Evolutionary conservation across 2,797 vertebrate genomes (phyloP).

Genomic region (Alectoris magna): DNA sequence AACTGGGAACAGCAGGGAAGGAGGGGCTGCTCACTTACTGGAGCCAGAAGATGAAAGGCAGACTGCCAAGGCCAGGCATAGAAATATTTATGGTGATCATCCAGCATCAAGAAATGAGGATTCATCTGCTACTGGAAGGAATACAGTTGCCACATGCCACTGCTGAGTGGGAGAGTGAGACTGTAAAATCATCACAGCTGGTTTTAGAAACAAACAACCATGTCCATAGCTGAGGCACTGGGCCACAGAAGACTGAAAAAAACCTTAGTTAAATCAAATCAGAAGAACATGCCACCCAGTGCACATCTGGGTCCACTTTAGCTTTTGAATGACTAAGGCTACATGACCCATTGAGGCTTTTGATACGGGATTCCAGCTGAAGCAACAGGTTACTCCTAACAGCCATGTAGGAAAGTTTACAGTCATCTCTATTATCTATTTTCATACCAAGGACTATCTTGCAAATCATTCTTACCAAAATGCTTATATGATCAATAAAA

Average conservation of each 20-base stretch:
- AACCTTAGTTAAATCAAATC: not conserved
- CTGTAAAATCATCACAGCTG: not conserved
- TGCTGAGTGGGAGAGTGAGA: not conserved
- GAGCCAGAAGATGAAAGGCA: constrained; percentile 37
- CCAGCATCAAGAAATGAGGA: constrained; percentile 28
- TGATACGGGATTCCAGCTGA: not conserved
- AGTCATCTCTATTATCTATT: not conserved
- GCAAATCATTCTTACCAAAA: not conserved
- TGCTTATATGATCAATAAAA: not conserved
- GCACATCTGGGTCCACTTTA: not conserved
- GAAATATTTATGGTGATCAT: constrained; percentile 50
- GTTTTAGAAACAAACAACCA: not conserved
- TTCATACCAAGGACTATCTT: not conserved
- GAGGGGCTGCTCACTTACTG: constrained; percentile 33
- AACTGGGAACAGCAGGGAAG: constrained; percentile 47
- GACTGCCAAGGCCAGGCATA: constrained; percentile 43
- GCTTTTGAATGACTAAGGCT: not conserved
- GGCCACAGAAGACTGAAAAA: not conserved
- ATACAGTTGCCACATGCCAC: not conserved
- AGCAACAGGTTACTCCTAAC: fast-evolving
- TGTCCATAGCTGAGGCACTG: not conserved
- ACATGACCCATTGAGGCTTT: not conserved
- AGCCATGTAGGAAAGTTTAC: not conserved
- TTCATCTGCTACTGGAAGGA: constrained; percentile 39
- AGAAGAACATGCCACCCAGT: not conserved